phyloP scores from a whole-genome alignment of 2,888 invertebrate genomes.

The Dinocampus coccinellae region DNA sequence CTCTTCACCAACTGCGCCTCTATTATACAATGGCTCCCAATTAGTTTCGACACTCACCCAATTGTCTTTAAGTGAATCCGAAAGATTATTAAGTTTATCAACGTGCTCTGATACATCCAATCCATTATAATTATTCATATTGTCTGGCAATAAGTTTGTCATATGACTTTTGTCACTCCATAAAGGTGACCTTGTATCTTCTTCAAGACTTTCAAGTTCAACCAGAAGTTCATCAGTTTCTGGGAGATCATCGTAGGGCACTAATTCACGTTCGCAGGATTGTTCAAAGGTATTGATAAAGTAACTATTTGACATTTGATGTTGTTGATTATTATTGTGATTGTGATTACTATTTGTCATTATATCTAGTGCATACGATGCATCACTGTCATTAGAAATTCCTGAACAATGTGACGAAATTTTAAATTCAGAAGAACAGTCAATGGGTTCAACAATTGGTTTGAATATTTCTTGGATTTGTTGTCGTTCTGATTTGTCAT shows the following conservation, averaged over 20 bases:
- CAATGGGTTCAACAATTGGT: constrained; percentile 37
- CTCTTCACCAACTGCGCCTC: constrained; percentile 66
- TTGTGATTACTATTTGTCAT: not conserved
- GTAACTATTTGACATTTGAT: constrained; percentile 56
- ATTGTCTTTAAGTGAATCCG: constrained; percentile 62
- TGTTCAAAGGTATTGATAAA: constrained; percentile 63
- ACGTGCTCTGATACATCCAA: constrained; percentile 53
- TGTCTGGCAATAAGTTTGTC: constrained; percentile 54
- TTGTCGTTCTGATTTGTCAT: constrained; percentile 36
- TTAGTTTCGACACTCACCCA: constrained; percentile 65
- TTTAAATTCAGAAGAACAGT: not conserved
- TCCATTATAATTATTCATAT: constrained; percentile 48
- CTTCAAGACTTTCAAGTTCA: constrained; percentile 60
- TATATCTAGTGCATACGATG: not conserved
- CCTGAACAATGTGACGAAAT: constrained; percentile 24
- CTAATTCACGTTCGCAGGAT: constrained; percentile 63
- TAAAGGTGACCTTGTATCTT: constrained; percentile 56
- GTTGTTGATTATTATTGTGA: constrained; percentile 1
- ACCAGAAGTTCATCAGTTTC: constrained; percentile 64
- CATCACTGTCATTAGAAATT: constrained; percentile 44
- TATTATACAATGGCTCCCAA: constrained; percentile 65
- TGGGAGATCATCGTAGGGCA: constrained; percentile 66
- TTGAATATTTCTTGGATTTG: constrained; percentile 31
- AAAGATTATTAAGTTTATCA: constrained; percentile 53
- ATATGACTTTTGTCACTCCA: constrained; percentile 61